These are phyloP conservation scores for Rapana venosa DNA, from an alignment of 2,888 invertebrate genomes.

Conservation along the genomic window DNA sequence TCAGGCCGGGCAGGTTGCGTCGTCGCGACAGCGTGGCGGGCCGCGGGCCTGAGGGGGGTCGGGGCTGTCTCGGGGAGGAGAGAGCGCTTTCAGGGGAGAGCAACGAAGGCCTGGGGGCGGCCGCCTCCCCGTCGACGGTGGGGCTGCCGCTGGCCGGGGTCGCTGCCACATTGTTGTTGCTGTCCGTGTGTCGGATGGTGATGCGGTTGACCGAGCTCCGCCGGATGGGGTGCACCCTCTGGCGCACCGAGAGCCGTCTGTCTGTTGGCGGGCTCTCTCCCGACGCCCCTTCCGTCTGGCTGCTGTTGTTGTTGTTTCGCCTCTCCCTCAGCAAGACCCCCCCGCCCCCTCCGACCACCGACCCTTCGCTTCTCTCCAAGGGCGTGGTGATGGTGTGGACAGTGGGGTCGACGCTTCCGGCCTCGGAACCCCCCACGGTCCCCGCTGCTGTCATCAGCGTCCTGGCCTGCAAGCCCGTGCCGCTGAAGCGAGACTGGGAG, in stretches of 20 bases:
- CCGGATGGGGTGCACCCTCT: constrained; percentile 37
- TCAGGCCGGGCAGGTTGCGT: constrained; percentile 60
- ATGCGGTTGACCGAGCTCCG: constrained; percentile 45
- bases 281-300: background rate
- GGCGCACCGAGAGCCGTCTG: constrained; percentile 31
- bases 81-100: constrained; percentile 37
- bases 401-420: background rate
- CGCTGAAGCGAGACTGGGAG: constrained; percentile 42
- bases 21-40: constrained; percentile 47
- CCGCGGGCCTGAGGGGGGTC: constrained; percentile 55
- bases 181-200: constrained; percentile 45
- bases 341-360: background rate
- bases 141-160: constrained; percentile 33
- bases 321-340: constrained; percentile 23
- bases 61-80: constrained; percentile 50
- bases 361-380: background rate
- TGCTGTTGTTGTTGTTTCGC: background rate
- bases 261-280: background rate
- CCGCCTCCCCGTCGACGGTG: background rate
- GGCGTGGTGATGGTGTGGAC: background rate
- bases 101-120: constrained; percentile 27
- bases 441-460: constrained; percentile 3
- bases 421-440: background rate
- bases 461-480: constrained; percentile 50
- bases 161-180: constrained; percentile 44